These are phyloP conservation scores for Falcaria lacertinaria DNA, from an alignment of 2,888 invertebrate species.

Conservation along the genomic window DNA sequence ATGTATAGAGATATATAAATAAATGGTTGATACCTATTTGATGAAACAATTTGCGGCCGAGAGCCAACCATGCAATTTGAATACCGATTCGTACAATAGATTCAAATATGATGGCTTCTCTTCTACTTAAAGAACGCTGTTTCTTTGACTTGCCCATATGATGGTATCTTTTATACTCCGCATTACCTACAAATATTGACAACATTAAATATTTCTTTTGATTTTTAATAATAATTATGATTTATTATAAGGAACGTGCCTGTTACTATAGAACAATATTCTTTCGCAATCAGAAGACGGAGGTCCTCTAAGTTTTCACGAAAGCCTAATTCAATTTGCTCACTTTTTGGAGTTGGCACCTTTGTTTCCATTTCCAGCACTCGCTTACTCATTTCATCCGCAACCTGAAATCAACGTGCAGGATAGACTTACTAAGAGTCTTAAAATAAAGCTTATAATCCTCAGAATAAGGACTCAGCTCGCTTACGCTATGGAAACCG, in stretches of 20 bases:
- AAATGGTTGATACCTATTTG: slow-evolving; percentile 65
- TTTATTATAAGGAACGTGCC: too few relatives aligned
- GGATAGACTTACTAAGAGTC: background rate
- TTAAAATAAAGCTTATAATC: too few relatives aligned
- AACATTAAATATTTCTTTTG: too few relatives aligned
- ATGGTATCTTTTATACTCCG: slow-evolving; percentile 64
- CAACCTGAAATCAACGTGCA: slow-evolving; percentile 42
- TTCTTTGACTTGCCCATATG: slow-evolving; percentile 68
- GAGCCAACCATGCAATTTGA: slow-evolving; percentile 79
- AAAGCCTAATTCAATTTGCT: slow-evolving; percentile 45
- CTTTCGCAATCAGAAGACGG: slow-evolving; percentile 74
- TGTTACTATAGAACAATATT: slow-evolving; percentile 71
- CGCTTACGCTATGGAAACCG: too few relatives aligned
- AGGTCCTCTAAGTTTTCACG: slow-evolving; percentile 75
- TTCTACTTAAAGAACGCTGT: slow-evolving; percentile 66
- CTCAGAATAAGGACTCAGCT: too few relatives aligned
- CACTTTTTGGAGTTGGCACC: slow-evolving; percentile 56
- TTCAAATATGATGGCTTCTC: slow-evolving; percentile 75
- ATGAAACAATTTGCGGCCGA: slow-evolving; percentile 69
- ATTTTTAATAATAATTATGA: too few relatives aligned
- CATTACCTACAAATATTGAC: slow-evolving; percentile 30
- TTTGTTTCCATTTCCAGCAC: slow-evolving; percentile 57
- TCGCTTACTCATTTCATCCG: slow-evolving; percentile 64
- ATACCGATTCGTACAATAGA: slow-evolving; percentile 66
- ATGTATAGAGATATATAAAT: too few relatives aligned